Percentiles rank a stretch among this genome's conserved stretches.
phyloP scores from a whole-genome alignment of 2,113 vertebrate species.

The Setophaga petechia region DNA sequence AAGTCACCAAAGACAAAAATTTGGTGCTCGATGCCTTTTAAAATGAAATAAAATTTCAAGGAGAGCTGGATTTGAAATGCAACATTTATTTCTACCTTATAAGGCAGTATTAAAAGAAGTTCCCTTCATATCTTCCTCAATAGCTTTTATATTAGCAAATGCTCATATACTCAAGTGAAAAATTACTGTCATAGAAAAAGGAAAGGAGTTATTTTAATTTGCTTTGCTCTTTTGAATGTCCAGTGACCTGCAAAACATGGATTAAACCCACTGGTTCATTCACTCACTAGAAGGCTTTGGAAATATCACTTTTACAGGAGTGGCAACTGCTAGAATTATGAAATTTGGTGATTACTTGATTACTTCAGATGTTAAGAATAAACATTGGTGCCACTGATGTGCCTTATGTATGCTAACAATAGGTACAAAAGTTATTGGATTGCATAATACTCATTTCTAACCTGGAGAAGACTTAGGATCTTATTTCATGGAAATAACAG shows the following conservation, averaged over 20 bases:
- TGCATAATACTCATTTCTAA: neutral
- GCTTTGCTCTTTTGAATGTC: conserved; percentile 1
- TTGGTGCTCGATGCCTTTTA: neutral
- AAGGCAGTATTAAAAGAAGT: neutral
- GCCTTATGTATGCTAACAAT: neutral
- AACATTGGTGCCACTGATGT: neutral
- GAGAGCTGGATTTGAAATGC: neutral
- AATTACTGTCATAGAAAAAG: neutral
- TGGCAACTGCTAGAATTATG: neutral
- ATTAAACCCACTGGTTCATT: conserved; percentile 36
- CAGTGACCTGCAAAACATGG: conserved; percentile 11
- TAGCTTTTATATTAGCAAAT: conserved; percentile 24
- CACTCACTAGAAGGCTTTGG: neutral
- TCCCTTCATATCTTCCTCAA: neutral
- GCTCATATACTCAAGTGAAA: neutral
- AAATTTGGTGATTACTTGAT: conserved; percentile 41
- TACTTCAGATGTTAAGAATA: conserved; percentile 37
- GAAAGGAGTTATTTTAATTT: neutral
- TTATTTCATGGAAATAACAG: neutral
- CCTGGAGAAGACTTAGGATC: neutral
- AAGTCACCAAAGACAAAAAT: neutral
- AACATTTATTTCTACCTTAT: neutral
- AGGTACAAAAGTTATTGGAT: neutral
- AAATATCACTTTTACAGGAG: conserved; percentile 37
- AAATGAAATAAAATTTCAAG: neutral